Evolutionary conservation across 2,797 vertebrate genomes (phyloP), one percentile per base, ranked within the genome.

Genomic region (Natrix natrix): DNA sequence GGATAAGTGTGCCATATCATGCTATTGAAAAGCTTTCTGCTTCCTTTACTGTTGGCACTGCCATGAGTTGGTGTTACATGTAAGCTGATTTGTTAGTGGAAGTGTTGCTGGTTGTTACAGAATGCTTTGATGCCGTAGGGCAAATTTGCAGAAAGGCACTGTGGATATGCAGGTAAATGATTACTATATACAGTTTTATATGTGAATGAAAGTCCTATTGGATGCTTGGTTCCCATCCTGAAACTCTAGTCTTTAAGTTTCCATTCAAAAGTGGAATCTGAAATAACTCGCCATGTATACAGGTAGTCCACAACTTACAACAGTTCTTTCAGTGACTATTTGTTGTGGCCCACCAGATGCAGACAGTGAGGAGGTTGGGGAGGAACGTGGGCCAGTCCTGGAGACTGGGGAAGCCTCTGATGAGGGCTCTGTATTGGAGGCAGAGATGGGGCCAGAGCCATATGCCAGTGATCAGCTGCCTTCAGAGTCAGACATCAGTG

Each of bases 11-110:
- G 56, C 1, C 5, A 37, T 91, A 93, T 89, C 69, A 54, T 12
- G 92, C 92, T 91, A 63, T 95, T 54, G 92, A 57, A 92, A 95
- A 94, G 60, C 92, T 96, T 93, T 93, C 92, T 89, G n/a, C 93
- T 91, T 90, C 94, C 92, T 90, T 87, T 93, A 57, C 43, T 57
- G 37, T 48, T 93, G 94, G 95, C 94, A 94, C 60, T 91, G 61
- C 28, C 95, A 94, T 94, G 93, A 96, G 92, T 95, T 95, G 54
- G 86, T 78, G 94, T 92, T 94, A 37, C 0, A 69, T 89, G 91
- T 26, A 95, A 94, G 88, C 90, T 86, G 93, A 55, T 94, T 87
- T 1, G 24, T 52, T 8, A 91, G 37, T 88, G 24, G 52, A 69
- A 48, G 60, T 5, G 92, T 69, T 87, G 92, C 55, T 28, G 90